Evolutionary conservation across 2,797 vertebrate genomes (phyloP), one percentile per base, ranked within the genome.

Genomic region (Salarias fasciatus): DNA sequence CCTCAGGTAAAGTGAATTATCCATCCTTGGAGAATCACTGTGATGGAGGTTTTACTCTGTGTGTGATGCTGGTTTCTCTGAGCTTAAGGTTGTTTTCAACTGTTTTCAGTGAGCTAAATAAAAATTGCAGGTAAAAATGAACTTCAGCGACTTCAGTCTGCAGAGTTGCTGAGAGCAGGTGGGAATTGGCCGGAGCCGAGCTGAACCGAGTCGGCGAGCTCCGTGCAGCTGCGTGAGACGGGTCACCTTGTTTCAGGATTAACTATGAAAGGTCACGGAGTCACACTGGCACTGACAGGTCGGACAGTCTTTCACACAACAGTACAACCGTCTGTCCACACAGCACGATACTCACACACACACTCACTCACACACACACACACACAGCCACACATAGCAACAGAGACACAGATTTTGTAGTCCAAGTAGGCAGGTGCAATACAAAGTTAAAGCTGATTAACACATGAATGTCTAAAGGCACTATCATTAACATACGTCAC

Each of bases 121-220:
- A 63, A 57, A 84, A 74, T 67, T 54, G 69, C 80, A 71, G 72
- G 77, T 71, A 64, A 81, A 73, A 68, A 56, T 61, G 58, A 77
- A 82, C 67, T 76, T 77, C 79, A 69, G 84, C 77, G 77, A 69
- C 63, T 42, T 64, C 62, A 80, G 75, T 85, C 75, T 82, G 75
- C 78, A 77, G 76, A 70, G 78, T 3, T 24, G 18, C 18, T 2
- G 18, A 24, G 18, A 86, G 75, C 89, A 90, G 84, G 88, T 89
- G 84, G 86, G 69, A n/a, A n/a, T 79, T 85, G 83, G 85, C 72
- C 52, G 2, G 53, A 77, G 74, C 80, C 67, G 62, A 50, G 18
- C 43, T 70, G 37, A 60, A 74, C 70, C 41, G 33, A 48, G 63
- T 72, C 31, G 53, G 42, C 66, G 59, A 11, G 36, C 52, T 63